Conservation (phyloP, 2,888 invertebrate species). For the Acanthosepion lycidas region DNA sequence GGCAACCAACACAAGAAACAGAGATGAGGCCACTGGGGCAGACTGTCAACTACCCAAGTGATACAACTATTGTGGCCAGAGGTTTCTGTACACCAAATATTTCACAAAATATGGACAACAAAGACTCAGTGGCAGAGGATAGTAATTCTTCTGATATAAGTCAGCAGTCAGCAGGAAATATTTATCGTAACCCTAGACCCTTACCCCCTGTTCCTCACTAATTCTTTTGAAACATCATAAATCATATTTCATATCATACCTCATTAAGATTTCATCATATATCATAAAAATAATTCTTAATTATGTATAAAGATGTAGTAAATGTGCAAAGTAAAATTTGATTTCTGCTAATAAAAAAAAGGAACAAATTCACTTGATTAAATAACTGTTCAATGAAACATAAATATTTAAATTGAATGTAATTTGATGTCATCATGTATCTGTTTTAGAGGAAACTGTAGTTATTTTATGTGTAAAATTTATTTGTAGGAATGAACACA, state of each 20-base stretch:
- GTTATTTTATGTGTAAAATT: not conserved
- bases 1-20: not conserved
- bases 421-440: not conserved
- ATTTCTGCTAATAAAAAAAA: not conserved
- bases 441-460: not conserved
- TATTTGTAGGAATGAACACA: not conserved
- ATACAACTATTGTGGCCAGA: not conserved
- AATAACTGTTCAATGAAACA: not conserved
- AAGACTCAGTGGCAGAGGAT: not conserved
- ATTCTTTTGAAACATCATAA: not conserved
- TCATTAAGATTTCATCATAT: not conserved
- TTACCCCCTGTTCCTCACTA: not conserved
- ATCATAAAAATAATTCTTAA: not conserved
- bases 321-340: not conserved
- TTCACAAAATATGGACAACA: not conserved
- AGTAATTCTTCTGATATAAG: constrained; percentile 33
- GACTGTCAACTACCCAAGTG: constrained; percentile 20
- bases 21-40: not conserved
- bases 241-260: not conserved
- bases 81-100: not conserved
- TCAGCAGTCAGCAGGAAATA: not conserved
- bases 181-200: not conserved
- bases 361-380: not conserved
- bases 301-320: constrained; percentile 21
- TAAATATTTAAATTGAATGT: not conserved